phyloP scores from a whole-genome alignment of 2,113 vertebrate species.

The Mesitornis unicolor region DNA sequence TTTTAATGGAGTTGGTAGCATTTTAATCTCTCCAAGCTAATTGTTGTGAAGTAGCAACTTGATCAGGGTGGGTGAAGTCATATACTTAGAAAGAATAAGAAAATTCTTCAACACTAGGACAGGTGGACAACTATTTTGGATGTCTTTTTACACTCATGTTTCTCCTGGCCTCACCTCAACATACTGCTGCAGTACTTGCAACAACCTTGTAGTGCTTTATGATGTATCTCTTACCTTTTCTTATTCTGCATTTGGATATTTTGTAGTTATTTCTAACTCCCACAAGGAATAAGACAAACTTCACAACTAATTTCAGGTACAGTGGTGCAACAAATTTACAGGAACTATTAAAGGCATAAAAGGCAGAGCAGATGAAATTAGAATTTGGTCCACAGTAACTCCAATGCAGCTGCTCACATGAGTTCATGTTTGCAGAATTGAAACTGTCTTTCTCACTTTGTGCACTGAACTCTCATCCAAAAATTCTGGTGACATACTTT shows the following conservation, averaged over 20 bases:
- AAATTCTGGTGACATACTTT: neutral
- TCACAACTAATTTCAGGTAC: neutral
- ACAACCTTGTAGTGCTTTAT: neutral
- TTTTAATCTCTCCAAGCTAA: neutral
- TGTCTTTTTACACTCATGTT: neutral
- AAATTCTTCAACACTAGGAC: neutral
- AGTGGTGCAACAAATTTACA: neutral
- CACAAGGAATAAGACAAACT: neutral
- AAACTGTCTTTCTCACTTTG: neutral
- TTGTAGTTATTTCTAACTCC: neutral
- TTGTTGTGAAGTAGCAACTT: neutral
- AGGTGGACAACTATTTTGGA: neutral
- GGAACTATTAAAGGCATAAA: neutral
- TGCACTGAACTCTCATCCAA: neutral
- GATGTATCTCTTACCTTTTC: neutral
- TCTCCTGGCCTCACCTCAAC: neutral
- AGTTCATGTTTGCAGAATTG: neutral
- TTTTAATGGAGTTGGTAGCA: neutral
- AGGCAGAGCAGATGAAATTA: neutral
- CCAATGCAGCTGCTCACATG: neutral
- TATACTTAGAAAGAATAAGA: neutral
- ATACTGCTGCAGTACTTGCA: neutral
- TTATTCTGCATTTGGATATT: neutral
- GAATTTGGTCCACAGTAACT: neutral
- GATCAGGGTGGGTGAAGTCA: neutral